A percentile compares a stretch with the other conserved stretches of the same genome.
Conservation (phyloP, 2,113 vertebrate species). For the Anguilla rostrata region DNA sequence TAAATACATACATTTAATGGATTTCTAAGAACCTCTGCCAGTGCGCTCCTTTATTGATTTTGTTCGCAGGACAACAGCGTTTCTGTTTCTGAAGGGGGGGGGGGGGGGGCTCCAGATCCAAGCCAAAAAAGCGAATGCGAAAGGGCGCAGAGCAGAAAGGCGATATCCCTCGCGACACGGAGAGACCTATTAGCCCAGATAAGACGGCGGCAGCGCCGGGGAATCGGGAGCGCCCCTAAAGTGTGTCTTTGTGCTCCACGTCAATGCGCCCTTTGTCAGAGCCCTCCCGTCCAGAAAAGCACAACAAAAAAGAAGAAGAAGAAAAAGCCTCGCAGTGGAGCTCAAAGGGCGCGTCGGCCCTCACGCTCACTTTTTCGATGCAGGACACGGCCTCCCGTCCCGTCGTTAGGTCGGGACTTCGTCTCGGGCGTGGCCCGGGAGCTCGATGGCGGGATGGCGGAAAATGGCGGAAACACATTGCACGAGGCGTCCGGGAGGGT, state of each 20-base stretch:
- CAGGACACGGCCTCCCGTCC: too few species aligned
- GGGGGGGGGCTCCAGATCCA: neutral
- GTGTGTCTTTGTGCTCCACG: neutral
- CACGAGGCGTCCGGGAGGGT: too few species aligned
- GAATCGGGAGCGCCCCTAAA: neutral
- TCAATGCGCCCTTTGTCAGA: neutral
- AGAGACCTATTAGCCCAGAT: neutral
- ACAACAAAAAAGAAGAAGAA: too few species aligned
- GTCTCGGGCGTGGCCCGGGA: too few species aligned
- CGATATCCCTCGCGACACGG: neutral
- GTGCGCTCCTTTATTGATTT: neutral
- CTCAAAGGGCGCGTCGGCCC: neutral
- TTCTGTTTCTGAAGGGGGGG: neutral
- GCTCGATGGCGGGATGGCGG: too few species aligned
- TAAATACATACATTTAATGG: neutral
- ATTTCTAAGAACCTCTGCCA: neutral
- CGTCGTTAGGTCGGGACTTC: too few species aligned
- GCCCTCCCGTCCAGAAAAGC: neutral
- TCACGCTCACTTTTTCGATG: too few species aligned
- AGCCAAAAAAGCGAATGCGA: neutral
- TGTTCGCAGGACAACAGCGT: neutral
- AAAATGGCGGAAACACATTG: too few species aligned
- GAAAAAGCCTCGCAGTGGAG: neutral
- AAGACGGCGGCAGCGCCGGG: neutral
- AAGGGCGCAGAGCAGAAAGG: neutral